These are phyloP conservation scores for Corythoichthys haematopterus DNA, from an alignment of 2,113 vertebrate genomes.

Conservation along the genomic window DNA sequence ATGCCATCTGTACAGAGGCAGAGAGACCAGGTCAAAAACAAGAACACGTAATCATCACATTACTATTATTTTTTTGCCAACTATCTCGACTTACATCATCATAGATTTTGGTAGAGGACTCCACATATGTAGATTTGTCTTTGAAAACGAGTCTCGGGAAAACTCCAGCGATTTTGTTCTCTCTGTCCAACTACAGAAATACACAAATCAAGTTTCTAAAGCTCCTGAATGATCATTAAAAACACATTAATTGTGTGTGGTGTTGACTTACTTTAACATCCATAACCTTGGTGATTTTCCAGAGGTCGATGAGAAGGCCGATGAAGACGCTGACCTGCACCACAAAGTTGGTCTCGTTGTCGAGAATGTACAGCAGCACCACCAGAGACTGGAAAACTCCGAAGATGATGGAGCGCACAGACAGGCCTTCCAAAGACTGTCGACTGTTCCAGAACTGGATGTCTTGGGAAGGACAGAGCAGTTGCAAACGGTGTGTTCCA, in stretches of 20 bases:
- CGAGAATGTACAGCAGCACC: conserved; percentile 91
- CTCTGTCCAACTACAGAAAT: conserved; percentile 80
- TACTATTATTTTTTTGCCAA: not conserved
- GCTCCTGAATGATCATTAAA: not conserved
- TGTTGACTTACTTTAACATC: conserved; percentile 81
- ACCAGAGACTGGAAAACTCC: conserved; percentile 93
- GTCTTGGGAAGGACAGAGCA: conserved; percentile 64
- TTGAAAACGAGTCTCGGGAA: conserved; percentile 80
- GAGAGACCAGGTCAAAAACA: not conserved
- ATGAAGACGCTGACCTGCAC: conserved; percentile 97
- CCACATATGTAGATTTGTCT: conserved; percentile 90
- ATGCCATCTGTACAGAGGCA: conserved; percentile 81
- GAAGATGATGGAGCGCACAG: conserved; percentile 90
- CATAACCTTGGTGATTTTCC: conserved; percentile 99
- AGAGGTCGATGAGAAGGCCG: conserved; percentile 93
- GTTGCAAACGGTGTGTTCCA: not conserved
- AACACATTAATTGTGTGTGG: not conserved
- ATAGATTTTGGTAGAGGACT: conserved; percentile 92
- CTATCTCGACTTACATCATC: conserved; percentile 79
- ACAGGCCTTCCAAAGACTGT: conserved; percentile 92
- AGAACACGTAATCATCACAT: not conserved
- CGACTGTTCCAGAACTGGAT: conserved; percentile 99
- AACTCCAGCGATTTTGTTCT: conserved; percentile 81
- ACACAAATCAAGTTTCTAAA: not conserved
- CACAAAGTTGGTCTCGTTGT: conserved; percentile 96